Conservation (phyloP, 2,888 invertebrate species). For the Caenorhabditis doughertyi region DNA sequence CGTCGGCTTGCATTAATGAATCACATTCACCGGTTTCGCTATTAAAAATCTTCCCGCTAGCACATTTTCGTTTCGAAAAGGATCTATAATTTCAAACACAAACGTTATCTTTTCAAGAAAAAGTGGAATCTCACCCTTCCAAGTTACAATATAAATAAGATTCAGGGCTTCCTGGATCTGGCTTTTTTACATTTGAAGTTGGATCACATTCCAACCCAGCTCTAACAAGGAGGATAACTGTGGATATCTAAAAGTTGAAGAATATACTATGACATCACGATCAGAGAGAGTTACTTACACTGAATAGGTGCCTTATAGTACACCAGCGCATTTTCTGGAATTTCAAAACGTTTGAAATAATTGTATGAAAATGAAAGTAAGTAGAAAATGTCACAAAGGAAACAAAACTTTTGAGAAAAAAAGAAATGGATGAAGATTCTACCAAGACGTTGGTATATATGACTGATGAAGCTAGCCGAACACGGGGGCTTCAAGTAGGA, state of each 20-base stretch:
- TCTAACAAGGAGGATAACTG: slow-evolving; percentile 35
- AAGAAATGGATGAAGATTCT: background rate
- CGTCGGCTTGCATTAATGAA: slow-evolving; percentile 64
- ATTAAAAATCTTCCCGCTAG: slow-evolving; percentile 79
- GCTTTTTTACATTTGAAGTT: slow-evolving; percentile 73
- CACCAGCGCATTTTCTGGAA: slow-evolving; percentile 59
- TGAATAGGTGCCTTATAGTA: slow-evolving; percentile 53
- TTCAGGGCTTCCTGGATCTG: slow-evolving; percentile 76
- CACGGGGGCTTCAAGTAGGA: slow-evolving; percentile 62
- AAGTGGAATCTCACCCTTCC: slow-evolving; percentile 75
- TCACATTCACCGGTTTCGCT: slow-evolving; percentile 75
- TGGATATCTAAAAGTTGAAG: slow-evolving; percentile 45
- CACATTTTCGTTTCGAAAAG: slow-evolving; percentile 78
- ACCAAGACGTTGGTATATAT: slow-evolving; percentile 39
- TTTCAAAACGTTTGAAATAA: background rate
- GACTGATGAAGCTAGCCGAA: slow-evolving; percentile 59
- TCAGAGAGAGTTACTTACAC: slow-evolving; percentile 25
- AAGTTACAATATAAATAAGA: slow-evolving; percentile 81
- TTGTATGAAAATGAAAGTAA: background rate
- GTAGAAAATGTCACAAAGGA: background rate
- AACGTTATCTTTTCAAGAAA: background rate
- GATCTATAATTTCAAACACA: slow-evolving; percentile 69
- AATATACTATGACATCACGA: background rate
- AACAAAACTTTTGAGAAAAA: background rate
- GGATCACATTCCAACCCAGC: slow-evolving; percentile 73